Evolutionary conservation across 1,140 invertebrate species (phyloP), one percentile per base, ranked within the genome.

Genomic region (Fragariocoptes setiger): DNA sequence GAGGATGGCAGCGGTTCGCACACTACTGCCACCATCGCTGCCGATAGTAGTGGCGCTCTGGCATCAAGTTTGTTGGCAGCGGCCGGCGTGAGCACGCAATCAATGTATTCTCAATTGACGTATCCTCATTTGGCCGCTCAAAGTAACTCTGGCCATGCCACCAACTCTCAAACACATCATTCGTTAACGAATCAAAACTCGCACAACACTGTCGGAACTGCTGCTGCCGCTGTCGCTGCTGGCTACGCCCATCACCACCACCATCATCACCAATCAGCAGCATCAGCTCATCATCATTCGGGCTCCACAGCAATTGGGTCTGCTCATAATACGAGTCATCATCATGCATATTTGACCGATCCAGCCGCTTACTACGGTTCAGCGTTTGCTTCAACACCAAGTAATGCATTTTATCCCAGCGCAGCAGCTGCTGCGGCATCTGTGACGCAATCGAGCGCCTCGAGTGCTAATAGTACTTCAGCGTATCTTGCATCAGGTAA

Each of bases 231-330:
- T 2, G 21, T 40, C n/a, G 20, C 37, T 1, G 20, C 35, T 4
- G 38, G 35, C 5, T 40, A 39, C 18, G 22, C 42, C 13, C 36
- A 35, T 35, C 40, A 14, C 37, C 37, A 16, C 38, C 20, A 21
- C 35, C 41, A 3, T 39, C 43, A 2, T 37, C 22, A 54, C 61
- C 77, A n/a, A 73, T 76, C 49, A 72, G 69, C 21, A 4, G 63
- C 71, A 2, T 63, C 66, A 4, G 71, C 72, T 41, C 62, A 46
- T 66, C 43, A 42, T 18, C 12, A 12, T 14, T 14, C 13, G 18
- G 43, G 41, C 12, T 21, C 47, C n/a, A 39, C 46, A 16, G 40
- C 45, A 8, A n/a, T n/a, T 8, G 25, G 8, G n/a, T 8, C 25
- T 8, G n/a, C 25, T 31, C n/a, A 31, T 31, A 31, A 31, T n/a